Conservation (phyloP, 2,888 invertebrate genomes). For the Brenthis daphne region DNA sequence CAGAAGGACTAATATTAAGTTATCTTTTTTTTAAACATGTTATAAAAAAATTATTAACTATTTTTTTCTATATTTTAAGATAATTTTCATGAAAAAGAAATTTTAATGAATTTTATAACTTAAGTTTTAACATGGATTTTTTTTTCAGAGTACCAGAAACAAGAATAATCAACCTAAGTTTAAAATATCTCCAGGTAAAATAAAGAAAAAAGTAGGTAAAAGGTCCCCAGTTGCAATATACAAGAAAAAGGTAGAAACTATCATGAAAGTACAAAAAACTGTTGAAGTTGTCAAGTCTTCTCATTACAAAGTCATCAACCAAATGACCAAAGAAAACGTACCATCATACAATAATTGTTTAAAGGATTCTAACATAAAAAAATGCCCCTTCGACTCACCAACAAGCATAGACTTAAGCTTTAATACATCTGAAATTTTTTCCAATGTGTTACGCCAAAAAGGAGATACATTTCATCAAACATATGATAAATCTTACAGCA, state of each 20-base stretch:
- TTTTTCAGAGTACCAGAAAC: slow-evolving; percentile 64
- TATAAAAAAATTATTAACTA: background rate
- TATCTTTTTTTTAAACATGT: no score
- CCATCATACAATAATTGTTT: slow-evolving; percentile 52
- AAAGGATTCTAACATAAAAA: slow-evolving; percentile 47
- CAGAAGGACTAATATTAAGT: no score
- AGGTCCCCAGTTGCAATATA: slow-evolving; percentile 66
- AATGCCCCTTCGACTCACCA: slow-evolving; percentile 70
- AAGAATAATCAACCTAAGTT: slow-evolving; percentile 57
- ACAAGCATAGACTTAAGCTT: slow-evolving; percentile 61
- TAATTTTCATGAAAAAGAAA: no score
- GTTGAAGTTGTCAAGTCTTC: slow-evolving; percentile 54
- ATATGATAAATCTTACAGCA: slow-evolving; percentile 59
- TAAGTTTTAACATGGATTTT: slow-evolving; percentile 16
- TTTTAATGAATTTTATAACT: background rate
- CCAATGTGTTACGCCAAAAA: slow-evolving; percentile 54
- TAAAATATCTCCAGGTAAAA: slow-evolving; percentile 71
- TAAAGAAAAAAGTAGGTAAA: slow-evolving; percentile 63
- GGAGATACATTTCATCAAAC: slow-evolving; percentile 57
- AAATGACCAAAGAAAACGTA: slow-evolving; percentile 59
- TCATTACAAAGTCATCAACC: slow-evolving; percentile 51
- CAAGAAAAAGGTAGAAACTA: slow-evolving; percentile 64
- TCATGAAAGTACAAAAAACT: slow-evolving; percentile 58
- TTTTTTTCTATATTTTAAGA: background rate
- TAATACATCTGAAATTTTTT: slow-evolving; percentile 71